Conservation (phyloP, 2,888 invertebrate species). For the Volucella zonaria region DNA sequence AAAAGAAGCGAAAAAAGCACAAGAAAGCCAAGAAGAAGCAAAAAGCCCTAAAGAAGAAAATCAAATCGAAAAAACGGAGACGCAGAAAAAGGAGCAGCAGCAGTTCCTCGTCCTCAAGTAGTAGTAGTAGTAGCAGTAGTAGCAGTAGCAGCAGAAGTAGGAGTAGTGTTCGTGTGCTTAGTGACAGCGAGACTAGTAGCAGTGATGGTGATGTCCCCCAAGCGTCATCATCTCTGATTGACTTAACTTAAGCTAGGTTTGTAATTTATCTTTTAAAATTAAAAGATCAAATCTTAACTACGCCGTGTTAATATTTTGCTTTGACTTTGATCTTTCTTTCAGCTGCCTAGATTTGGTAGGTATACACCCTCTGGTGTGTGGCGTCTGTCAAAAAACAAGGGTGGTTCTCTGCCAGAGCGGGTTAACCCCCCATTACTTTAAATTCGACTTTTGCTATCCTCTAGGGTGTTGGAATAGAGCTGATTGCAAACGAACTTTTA, state of each 20-base stretch:
- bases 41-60: constrained; percentile 6
- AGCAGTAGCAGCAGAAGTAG: constrained; percentile 46
- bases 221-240: constrained; percentile 40
- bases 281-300: no score
- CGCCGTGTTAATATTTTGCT: no score
- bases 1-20: constrained; percentile 18
- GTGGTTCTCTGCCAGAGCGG: no score
- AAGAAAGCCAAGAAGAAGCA: constrained; percentile 24
- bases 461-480: no score
- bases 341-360: no score
- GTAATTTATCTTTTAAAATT: not conserved
- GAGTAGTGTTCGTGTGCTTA: constrained; percentile 44
- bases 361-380: no score
- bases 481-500: no score
- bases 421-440: no score
- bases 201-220: not conserved
- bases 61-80: constrained; percentile 37
- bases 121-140: constrained; percentile 50
- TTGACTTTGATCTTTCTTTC: no score
- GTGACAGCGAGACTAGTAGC: constrained; percentile 15
- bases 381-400: no score
- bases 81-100: constrained; percentile 43
- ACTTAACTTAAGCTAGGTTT: constrained; percentile 41
- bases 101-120: constrained; percentile 23
- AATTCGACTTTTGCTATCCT: no score